Evolutionary conservation across 1,140 invertebrate species (phyloP), one percentile per base, ranked within the genome.

Genomic region (Bilobella aurantiaca): DNA sequence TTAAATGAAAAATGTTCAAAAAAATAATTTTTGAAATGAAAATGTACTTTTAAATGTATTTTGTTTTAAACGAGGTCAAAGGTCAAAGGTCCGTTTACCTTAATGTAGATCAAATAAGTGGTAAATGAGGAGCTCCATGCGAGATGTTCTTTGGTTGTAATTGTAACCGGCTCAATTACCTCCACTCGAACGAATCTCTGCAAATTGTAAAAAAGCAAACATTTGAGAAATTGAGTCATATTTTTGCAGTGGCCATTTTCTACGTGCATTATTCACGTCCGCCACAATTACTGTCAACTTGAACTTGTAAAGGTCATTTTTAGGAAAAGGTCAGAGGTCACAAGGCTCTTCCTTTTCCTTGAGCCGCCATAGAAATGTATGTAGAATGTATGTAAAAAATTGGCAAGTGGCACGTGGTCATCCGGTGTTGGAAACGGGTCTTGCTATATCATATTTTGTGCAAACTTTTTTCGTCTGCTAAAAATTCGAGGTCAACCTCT

Each of bases 141-240:
- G 49, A 67, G 28, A 29, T 12, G 28, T 29, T 67, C 53, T 29
- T 67, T 67, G 29, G 65, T 34, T 3, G 65, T 67, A 31, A 67
- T 63, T 27, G 65, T 67, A 8, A 67, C 65, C 8, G 65, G 65
- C 60, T 67, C 60, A n/a, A n/a, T 30, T n/a, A 67, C 65, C 61
- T 67, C 65, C 25, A 67, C n/a, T 8, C 60, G 60, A 30, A 63
- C 61, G 5, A 46, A 47, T 57, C 65, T 29, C 65, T 67, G 49
- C 12, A 67, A 67, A 57, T 8, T 12, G 31, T 25, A 29, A 59
- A 29, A 16, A 29, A 59, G 27, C 53, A 8, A 23, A 12, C n/a
- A 57, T 8, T 57, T 5, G n/a, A 57, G n/a, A 14, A 23, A 57
- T 28, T 8, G n/a, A 57, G 8, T 12, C 23, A 23, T 56, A 8